Conservation (phyloP, 2,888 invertebrate genomes). For the Arctia plantaginis region DNA sequence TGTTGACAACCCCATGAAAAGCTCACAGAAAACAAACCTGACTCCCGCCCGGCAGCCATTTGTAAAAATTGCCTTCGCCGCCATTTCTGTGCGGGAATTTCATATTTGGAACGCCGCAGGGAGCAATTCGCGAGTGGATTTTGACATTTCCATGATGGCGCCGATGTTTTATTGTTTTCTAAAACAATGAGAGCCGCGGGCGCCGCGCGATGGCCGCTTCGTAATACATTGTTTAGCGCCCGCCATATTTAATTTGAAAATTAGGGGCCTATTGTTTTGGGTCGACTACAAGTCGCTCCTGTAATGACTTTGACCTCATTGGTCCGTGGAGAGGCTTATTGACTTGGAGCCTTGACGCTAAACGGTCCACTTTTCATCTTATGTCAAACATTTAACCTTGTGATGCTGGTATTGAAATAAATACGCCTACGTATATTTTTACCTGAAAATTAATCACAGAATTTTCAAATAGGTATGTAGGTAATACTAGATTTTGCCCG, state of each 20-base stretch:
- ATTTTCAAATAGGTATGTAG: too few relatives aligned
- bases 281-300: slow-evolving; percentile 43
- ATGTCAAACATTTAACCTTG: slow-evolving; percentile 16
- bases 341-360: slow-evolving; percentile 10
- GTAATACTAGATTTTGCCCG: too few relatives aligned
- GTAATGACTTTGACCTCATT: slow-evolving; percentile 56
- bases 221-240: slow-evolving; percentile 70
- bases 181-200: slow-evolving; percentile 72
- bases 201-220: slow-evolving; percentile 73
- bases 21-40: slow-evolving; percentile 69
- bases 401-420: background rate
- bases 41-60: slow-evolving; percentile 82
- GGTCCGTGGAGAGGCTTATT: slow-evolving; percentile 36
- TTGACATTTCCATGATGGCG: slow-evolving; percentile 79
- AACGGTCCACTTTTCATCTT: slow-evolving; percentile 15
- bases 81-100: slow-evolving; percentile 85
- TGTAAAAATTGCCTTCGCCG: slow-evolving; percentile 85
- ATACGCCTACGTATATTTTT: background rate
- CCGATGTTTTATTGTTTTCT: slow-evolving; percentile 79
- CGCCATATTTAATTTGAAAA: slow-evolving; percentile 81
- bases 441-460: too few relatives aligned
- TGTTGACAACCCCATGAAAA: slow-evolving; percentile 53
- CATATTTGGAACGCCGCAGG: slow-evolving; percentile 84
- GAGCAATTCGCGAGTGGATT: slow-evolving; percentile 72
- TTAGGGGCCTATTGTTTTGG: slow-evolving; percentile 71